phyloP scores from a whole-genome alignment of 2,797 vertebrate species.

The Artibeus lituratus region DNA sequence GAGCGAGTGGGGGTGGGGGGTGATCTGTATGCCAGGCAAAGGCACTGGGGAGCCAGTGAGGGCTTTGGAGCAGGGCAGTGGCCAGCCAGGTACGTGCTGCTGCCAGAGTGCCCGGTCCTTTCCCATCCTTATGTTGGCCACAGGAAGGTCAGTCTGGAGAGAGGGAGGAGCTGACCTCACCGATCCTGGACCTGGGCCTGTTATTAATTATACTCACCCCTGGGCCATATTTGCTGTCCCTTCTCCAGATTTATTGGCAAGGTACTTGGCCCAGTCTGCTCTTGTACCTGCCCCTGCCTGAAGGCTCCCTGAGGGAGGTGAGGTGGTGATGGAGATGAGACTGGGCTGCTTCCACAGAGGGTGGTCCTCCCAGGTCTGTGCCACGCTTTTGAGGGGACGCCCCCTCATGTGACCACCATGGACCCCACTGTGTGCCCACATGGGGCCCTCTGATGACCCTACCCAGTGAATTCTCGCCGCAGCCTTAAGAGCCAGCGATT shows the following conservation, averaged over 20 bases:
- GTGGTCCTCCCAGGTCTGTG: background rate
- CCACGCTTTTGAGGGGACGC: background rate
- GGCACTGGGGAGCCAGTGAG: background rate
- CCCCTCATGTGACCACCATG: background rate
- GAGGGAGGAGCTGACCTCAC: background rate
- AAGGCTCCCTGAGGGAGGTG: background rate
- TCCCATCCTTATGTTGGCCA: background rate
- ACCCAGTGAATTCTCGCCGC: background rate
- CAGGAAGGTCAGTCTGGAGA: background rate
- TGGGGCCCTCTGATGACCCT: background rate
- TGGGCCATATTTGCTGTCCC: too few relatives aligned
- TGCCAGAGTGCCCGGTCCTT: background rate
- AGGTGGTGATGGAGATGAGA: background rate
- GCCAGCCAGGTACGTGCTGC: background rate
- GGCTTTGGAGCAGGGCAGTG: background rate
- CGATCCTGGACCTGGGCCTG: background rate
- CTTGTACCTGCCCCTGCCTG: background rate
- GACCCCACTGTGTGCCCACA: background rate
- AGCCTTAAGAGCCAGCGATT: background rate
- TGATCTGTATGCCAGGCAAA: accelerated
- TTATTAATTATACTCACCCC: too few relatives aligned
- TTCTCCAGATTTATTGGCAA: background rate
- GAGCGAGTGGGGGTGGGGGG: accelerated
- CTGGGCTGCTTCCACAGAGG: too few relatives aligned
- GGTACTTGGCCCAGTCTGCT: background rate